Percentiles rank a stretch among this genome's conserved stretches.
Conservation (phyloP, 2,113 vertebrate genomes). For the Poeciliopsis occidentalis region DNA sequence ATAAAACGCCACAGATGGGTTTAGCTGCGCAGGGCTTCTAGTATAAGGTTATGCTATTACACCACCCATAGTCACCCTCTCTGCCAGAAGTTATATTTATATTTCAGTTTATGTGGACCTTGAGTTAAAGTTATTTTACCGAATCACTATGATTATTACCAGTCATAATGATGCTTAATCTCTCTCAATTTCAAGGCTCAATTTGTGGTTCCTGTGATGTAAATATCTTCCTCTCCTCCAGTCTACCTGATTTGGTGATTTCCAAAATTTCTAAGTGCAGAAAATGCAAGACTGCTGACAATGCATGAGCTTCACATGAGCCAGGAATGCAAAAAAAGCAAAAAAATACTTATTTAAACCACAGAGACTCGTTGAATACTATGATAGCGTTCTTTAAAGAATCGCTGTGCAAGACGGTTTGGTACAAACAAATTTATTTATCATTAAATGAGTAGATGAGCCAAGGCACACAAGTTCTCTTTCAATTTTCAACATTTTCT, state of each 20-base stretch:
- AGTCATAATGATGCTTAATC: slow-evolving; percentile 7
- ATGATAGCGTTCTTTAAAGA: not conserved
- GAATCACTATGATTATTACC: not conserved
- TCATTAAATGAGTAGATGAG: not conserved
- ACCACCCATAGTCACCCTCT: not conserved
- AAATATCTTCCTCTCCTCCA: not conserved
- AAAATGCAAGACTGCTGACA: not conserved
- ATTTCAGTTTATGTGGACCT: not conserved
- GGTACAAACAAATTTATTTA: not conserved
- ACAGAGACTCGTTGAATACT: not conserved
- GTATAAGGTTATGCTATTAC: slow-evolving; percentile 7
- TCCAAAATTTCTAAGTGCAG: not conserved
- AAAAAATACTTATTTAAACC: not conserved
- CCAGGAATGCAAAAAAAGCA: not conserved
- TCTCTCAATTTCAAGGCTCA: not conserved
- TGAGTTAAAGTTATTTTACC: slow-evolving; percentile 1
- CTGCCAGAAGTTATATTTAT: not conserved
- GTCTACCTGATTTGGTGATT: not conserved
- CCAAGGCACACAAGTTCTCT: not conserved
- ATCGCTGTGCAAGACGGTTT: not conserved
- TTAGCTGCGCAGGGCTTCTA: slow-evolving; percentile 1
- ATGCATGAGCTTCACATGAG: not conserved
- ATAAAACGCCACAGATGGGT: slow-evolving; percentile 18
- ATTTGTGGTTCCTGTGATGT: not conserved
- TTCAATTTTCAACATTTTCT: not conserved